Evolutionary conservation across 2,797 vertebrate genomes (phyloP), one percentile per base, ranked within the genome.

Genomic region (Dendrocincla fuliginosa): DNA sequence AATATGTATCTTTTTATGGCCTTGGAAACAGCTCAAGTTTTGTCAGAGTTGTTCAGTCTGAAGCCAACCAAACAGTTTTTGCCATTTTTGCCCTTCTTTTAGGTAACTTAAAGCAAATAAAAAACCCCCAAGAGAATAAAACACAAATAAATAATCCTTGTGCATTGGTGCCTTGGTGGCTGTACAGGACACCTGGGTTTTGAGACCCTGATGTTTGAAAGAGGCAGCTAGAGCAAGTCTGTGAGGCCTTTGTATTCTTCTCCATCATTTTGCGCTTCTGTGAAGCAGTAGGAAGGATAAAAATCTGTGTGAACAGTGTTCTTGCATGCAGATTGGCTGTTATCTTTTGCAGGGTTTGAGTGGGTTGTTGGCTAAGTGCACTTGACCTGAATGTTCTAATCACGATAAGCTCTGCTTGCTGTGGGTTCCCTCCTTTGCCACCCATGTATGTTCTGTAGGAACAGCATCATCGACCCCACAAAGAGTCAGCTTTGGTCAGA

Each of bases 381-480:
- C 71, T 89, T 94, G 90, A 94, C 96, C 93, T 90, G 77, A 95
- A 84, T 94, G 84, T 96, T 95, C 74, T 95, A 75, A 84, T 94
- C 83, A 75, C 0, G 35, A 56, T 84, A 76, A 94, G 59, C 63
- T 94, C 39, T 86, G 69, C 70, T 69, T 86, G 42, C 65, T 90
- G 83, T 90, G 80, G 77, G 63, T 70, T 95, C 23, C 47, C 65
- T 95, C 59, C 89, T 86, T 95, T 97, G 59, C 83, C 79, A 84
- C 63, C 70, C 83, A 28, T 91, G 57, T 12, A 8, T 3, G 16
- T 85, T 94, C 90, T 76, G 88, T 65, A 73, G 85, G 76, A 95
- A 55, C 4, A 22, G 41, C 0, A 0, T 37, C 0, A 0, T 44
- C 3, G 6, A 37, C 83, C 71, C 63, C 24, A 6, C 37, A 33